Percentiles rank a stretch among this genome's conserved stretches.
phyloP scores from a whole-genome alignment of 2,888 invertebrate genomes.

The Scaptomyza caliginosa region DNA sequence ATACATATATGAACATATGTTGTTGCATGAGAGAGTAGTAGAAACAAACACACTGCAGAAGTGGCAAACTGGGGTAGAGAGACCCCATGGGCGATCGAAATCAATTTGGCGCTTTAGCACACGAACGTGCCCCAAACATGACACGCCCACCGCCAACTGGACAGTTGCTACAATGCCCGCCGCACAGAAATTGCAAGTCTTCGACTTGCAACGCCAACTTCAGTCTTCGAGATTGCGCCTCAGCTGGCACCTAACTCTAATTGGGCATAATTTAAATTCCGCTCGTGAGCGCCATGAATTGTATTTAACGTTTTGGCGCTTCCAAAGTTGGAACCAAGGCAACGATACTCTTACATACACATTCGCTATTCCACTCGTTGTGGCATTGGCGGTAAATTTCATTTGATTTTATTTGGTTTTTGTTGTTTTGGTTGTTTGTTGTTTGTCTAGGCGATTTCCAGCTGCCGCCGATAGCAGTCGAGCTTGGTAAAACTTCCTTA shows the following conservation, averaged over 20 bases:
- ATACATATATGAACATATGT: not conserved
- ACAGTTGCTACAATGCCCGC: conserved; percentile 42
- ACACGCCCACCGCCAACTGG: conserved; percentile 61
- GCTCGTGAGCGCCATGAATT: conserved; percentile 82
- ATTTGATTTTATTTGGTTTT: conserved; percentile 74
- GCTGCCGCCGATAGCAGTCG: conserved; percentile 42
- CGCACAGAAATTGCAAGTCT: conserved; percentile 61
- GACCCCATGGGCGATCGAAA: conserved; percentile 77
- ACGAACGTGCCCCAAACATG: conserved; percentile 68
- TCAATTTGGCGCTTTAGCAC: conserved; percentile 80
- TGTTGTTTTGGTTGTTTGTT: conserved; percentile 13
- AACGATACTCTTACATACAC: conserved; percentile 11
- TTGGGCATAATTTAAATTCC: conserved; percentile 84
- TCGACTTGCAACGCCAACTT: conserved; percentile 11
- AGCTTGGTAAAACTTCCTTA: conserved; percentile 69
- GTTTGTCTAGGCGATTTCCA: conserved; percentile 23
- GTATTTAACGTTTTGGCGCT: conserved; percentile 79
- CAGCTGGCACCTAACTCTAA: conserved; percentile 77
- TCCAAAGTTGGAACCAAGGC: conserved; percentile 67
- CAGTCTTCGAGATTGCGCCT: conserved; percentile 25
- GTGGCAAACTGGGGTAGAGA: conserved; percentile 22
- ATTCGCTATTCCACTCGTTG: conserved; percentile 23
- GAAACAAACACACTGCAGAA: conserved; percentile 46
- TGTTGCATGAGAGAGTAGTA: conserved; percentile 12
- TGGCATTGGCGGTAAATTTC: conserved; percentile 71